Base-by-base conservation (phyloP, 92 coral and sea anemone genomes). In the Zoanthus sociatus region DNA sequence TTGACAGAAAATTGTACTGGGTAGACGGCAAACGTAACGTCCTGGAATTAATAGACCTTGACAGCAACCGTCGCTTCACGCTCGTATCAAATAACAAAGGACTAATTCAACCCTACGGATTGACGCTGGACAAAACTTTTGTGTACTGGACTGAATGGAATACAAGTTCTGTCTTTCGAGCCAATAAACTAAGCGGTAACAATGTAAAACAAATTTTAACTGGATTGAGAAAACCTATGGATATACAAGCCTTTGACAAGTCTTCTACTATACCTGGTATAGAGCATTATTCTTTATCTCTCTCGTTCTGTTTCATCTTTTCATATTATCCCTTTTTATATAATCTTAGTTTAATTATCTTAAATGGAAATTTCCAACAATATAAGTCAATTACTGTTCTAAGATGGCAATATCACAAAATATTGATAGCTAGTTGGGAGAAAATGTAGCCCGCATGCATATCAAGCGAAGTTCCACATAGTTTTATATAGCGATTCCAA, bases 101-200 rank as follows among this genome's bases (percentile, higher is more conserved):
- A 10, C 71, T 87, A 32, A 21, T 37, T 55, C 88, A 69, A 50
- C 88, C 92, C 13, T 89, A 89, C 69, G 86, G 84, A 13, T 61
- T 89, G 86, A 71, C 92, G 20, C 79, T 89, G 50, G 92, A 89
- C 15, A 77, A 55, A 74, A 18, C n/a, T 14, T 16, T 67, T 63
- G 50, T 89, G 63, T 89, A 89, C 70, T 89, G 92, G 92, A 87
- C 86, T 26, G 92, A 77, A 33, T 89, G 92, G 92, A 66, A 66
- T 10, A 76, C 88, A 10, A 83, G 88, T 63, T 54, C 87, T 17
- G 26, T 60, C 11, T 78, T 54, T 60, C 83, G 44, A 50, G 76
- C 87, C 1, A 84, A 77, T 16, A 89, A 77, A 63, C 16, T 56
- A 55, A 31, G 21, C 20, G 83, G 70, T n/a, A n/a, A 55, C 11